Conservation (phyloP, 2,888 invertebrate genomes). For the Ophion slaviceki region DNA sequence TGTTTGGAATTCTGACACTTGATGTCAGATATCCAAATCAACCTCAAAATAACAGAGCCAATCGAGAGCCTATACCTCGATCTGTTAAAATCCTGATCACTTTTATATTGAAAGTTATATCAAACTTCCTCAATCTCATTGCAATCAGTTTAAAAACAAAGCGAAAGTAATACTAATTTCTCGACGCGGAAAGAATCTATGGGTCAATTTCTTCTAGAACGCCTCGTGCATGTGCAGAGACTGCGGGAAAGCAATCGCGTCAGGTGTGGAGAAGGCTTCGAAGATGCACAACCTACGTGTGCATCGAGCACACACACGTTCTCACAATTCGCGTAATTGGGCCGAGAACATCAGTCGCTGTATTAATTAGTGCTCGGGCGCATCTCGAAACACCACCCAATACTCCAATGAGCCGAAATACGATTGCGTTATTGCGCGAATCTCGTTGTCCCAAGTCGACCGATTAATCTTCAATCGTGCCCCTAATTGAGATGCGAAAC, state of each 20-base stretch:
- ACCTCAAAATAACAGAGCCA: no score
- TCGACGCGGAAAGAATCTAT: no score
- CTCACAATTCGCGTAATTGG: constrained; percentile 24
- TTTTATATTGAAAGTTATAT: no score
- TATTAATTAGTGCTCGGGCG: constrained; percentile 9
- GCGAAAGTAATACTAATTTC: no score
- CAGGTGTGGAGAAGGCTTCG: constrained; percentile 7
- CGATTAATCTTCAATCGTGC: constrained; percentile 2
- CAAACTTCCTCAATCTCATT: no score
- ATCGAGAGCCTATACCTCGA: no score
- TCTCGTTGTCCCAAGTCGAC: neutral
- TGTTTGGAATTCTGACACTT: no score
- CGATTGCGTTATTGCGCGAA: constrained; percentile 8
- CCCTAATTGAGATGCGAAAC: neutral
- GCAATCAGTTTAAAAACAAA: no score
- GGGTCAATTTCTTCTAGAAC: no score
- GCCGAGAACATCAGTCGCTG: neutral
- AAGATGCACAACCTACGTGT: neutral
- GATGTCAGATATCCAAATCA: no score
- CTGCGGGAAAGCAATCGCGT: neutral
- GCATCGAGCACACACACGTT: neutral
- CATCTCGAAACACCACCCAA: constrained; percentile 2
- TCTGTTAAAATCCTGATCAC: no score
- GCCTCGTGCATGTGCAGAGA: no score
- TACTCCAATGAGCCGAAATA: neutral